A percentile compares a stretch with the other conserved stretches of the same genome.
Evolutionary conservation across 1,140 invertebrate species (phyloP).

Genomic region (Bicyclus anynana): DNA sequence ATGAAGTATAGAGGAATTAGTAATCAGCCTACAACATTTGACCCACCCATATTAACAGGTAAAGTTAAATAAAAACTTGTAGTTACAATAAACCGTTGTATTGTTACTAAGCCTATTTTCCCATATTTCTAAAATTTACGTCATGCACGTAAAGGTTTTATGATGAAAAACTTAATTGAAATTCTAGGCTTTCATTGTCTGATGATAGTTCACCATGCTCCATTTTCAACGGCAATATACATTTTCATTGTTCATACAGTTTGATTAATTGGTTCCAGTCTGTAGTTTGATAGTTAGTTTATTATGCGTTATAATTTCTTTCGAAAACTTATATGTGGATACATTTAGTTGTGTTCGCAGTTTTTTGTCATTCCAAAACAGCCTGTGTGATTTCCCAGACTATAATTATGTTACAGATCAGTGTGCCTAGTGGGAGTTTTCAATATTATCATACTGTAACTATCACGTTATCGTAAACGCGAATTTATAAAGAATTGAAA

Average conservation of each 20-base stretch:
- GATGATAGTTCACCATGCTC: slow-evolving; percentile 5
- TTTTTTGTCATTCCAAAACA: too few species aligned
- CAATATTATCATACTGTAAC: too few species aligned
- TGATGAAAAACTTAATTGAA: slow-evolving; percentile 11
- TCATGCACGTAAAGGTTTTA: not conserved
- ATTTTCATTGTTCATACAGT: slow-evolving; percentile 5
- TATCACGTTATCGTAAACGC: too few species aligned
- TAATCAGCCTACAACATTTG: too few species aligned
- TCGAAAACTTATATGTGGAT: too few species aligned
- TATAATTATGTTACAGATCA: too few species aligned
- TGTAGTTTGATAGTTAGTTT: slow-evolving; percentile 3
- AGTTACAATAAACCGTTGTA: not conserved
- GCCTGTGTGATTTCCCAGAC: too few species aligned
- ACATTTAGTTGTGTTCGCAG: too few species aligned
- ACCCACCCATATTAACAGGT: too few species aligned
- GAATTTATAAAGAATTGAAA: too few species aligned
- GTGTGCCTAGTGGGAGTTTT: too few species aligned
- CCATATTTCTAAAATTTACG: not conserved
- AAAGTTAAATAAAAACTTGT: not conserved
- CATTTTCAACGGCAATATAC: slow-evolving; percentile 4
- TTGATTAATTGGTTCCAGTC: slow-evolving; percentile 8
- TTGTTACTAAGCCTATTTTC: not conserved
- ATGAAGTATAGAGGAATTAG: too few species aligned
- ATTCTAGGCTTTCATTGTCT: not conserved
- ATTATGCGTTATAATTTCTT: not conserved